Base-by-base conservation (phyloP, 1,140 invertebrate species). In the Panulirus ornatus region DNA sequence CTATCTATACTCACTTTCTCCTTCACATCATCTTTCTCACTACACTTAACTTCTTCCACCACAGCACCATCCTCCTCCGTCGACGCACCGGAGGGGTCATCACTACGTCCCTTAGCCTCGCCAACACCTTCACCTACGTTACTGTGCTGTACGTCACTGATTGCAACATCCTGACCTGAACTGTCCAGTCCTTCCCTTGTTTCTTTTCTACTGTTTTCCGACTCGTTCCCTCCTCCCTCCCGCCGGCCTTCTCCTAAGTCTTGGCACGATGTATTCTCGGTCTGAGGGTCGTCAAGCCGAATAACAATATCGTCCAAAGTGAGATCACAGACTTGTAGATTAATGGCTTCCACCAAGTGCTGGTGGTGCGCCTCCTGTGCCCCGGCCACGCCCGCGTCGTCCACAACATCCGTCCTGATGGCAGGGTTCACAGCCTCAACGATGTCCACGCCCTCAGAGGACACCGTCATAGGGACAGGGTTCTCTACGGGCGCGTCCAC, bases 271-370 rank as follows among this genome's bases (percentile, higher is more conserved):
- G 34, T n/a, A 47, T n/a, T n/a, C n/a, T n/a, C n/a, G n/a, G 44
- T 11, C 44, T 14, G 54, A 0, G 3, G 5, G 5, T 82, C 79
- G 8, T 47, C 58, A 19, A 27, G n/a, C 6, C 34, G 27, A 40
- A 36, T 40, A 36, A 30, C 58, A 73, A 16, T 38, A 42, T 82
- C 63, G 30, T 81, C 47, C 42, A 71, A n/a, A 27, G 30, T 51
- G 75, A 88, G 86, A 82, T 73, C 78, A 88, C 76, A 82, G 22
- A 88, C 11, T 51, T 51, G 51, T 63, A 84, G 27, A 58, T 76
- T 78, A 8, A 73, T 70, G 42, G 86, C 63, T 44, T 70, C 86
- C 22, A 51, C 70, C n/a, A n/a, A n/a, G n/a, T n/a, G n/a, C n/a
- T n/a, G n/a, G n/a, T n/a, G n/a, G n/a, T n/a, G n/a, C 19, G 78